These are phyloP conservation scores for Sisyra nigra DNA, from an alignment of 2,888 invertebrate species.

Conservation along the genomic window DNA sequence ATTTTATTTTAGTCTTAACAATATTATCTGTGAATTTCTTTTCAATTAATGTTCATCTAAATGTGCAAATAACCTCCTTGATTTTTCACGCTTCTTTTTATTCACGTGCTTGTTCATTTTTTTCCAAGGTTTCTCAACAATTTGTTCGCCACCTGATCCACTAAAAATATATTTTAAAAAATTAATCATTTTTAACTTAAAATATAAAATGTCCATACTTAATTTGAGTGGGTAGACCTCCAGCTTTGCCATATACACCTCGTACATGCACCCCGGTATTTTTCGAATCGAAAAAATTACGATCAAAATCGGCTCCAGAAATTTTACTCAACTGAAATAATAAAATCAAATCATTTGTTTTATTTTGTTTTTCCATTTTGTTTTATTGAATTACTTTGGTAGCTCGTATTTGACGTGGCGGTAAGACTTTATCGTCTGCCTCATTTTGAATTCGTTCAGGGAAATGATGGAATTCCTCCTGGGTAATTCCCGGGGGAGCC, in stretches of 20 bases:
- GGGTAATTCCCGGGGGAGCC: constrained; percentile 57
- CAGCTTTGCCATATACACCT: constrained; percentile 15
- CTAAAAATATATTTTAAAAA: not conserved
- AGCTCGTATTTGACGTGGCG: constrained; percentile 36
- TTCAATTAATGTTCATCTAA: constrained; percentile 56
- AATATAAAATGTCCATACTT: not conserved
- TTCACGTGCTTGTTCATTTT: constrained; percentile 72
- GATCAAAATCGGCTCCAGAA: constrained; percentile 40
- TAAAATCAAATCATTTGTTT: not conserved
- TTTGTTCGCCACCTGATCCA: constrained; percentile 6
- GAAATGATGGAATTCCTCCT: constrained; percentile 43
- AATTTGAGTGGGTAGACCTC: constrained; percentile 12
- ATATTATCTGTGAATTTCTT: not conserved
- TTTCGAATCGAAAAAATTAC: constrained; percentile 36
- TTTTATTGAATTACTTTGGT: no score
- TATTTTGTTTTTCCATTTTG: not conserved
- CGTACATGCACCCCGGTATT: constrained; percentile 22
- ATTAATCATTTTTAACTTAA: not conserved
- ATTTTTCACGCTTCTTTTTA: constrained; percentile 80
- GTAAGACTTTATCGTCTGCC: constrained; percentile 28
- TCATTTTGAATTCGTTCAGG: constrained; percentile 28
- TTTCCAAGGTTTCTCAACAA: constrained; percentile 54
- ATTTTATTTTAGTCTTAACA: no score
- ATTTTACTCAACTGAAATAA: constrained; percentile 15
- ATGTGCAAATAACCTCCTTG: constrained; percentile 70